Conservation (phyloP, 2,888 invertebrate species). For the Pyrrhia umbra region DNA sequence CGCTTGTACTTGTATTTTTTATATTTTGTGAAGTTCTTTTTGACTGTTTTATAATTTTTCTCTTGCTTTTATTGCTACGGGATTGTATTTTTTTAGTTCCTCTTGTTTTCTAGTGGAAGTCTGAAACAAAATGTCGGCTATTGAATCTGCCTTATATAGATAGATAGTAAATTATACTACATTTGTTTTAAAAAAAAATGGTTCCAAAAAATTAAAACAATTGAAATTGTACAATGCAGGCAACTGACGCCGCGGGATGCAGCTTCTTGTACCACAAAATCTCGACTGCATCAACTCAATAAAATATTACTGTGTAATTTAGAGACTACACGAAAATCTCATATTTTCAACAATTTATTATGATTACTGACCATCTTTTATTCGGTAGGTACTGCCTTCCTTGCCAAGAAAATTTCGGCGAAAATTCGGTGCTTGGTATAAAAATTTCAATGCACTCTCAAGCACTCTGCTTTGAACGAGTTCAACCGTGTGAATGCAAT, state of each 20-base stretch:
- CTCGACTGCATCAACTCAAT: neutral
- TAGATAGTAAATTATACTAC: too few species aligned
- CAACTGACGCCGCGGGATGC: too few species aligned
- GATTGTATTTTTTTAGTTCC: neutral
- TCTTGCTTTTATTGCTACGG: neutral
- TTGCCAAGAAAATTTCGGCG: too few species aligned
- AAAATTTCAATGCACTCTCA: slow-evolving; percentile 40
- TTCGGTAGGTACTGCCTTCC: neutral
- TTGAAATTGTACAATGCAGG: neutral
- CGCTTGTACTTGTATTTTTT: slow-evolving; percentile 26
- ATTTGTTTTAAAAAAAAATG: too few species aligned
- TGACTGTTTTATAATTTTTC: neutral
- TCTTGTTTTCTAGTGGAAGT: neutral
- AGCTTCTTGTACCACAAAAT: too few species aligned
- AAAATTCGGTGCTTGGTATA: slow-evolving; percentile 16
- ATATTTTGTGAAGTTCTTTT: slow-evolving; percentile 10
- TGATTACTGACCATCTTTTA: slow-evolving; percentile 13
- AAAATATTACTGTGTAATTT: neutral
- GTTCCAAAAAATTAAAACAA: neutral
- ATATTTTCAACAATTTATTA: slow-evolving; percentile 6
- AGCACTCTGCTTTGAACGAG: slow-evolving; percentile 28
- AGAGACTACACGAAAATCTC: neutral
- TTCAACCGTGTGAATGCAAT: slow-evolving; percentile 7
- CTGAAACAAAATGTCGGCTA: neutral
- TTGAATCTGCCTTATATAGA: too few species aligned